These are phyloP conservation scores for Hippocampus mohnikei DNA, from an alignment of 2,113 vertebrate genomes.

Conservation along the genomic window DNA sequence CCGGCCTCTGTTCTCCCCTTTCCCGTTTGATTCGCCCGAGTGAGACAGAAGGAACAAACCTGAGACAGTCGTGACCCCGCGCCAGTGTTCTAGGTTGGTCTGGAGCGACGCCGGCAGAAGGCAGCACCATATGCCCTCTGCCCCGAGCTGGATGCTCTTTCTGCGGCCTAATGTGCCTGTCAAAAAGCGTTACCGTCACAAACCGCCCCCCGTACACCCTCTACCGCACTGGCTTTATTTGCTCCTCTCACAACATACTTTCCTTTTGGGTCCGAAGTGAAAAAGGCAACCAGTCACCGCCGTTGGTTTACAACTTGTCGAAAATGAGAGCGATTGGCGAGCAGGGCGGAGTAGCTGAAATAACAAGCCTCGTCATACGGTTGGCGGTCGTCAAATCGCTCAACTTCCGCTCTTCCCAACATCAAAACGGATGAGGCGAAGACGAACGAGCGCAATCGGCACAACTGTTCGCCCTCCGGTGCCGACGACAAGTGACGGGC, in stretches of 20 bases:
- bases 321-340: neutral
- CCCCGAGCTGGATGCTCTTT: slow-evolving; percentile 90
- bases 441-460: neutral
- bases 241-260: slow-evolving; percentile 63
- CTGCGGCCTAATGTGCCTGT: slow-evolving; percentile 92
- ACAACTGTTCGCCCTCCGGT: neutral
- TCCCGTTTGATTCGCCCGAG: slow-evolving; percentile 66
- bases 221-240: slow-evolving; percentile 48
- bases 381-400: neutral
- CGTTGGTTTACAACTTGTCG: neutral
- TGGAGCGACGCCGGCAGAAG: slow-evolving; percentile 84
- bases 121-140: slow-evolving; percentile 87
- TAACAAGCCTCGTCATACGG: neutral
- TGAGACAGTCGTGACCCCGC: slow-evolving; percentile 75
- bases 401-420: neutral
- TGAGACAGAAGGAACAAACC: slow-evolving; percentile 72
- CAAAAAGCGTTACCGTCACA: slow-evolving; percentile 89
- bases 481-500: slow-evolving; percentile 47
- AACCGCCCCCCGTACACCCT: slow-evolving; percentile 44
- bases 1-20: slow-evolving; percentile 31
- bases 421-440: slow-evolving; percentile 5
- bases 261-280: slow-evolving; percentile 27
- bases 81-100: slow-evolving; percentile 79
- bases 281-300: slow-evolving; percentile 32
- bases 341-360: neutral